Evolutionary conservation across 2,888 invertebrate species (phyloP).

Genomic region (Himalopsyche anomala): DNA sequence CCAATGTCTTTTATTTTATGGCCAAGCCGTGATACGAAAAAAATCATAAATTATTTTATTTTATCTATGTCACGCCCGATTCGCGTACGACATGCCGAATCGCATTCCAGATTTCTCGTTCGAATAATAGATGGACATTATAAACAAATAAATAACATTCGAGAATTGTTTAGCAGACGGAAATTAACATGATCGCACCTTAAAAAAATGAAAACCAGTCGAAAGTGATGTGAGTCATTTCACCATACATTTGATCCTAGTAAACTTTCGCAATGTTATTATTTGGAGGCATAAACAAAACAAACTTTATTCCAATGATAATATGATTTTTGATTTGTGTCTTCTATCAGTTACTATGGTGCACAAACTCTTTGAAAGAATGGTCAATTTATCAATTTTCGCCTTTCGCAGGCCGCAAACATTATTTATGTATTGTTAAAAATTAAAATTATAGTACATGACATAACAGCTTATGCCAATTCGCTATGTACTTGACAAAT

Average conservation of each 20-base stretch:
- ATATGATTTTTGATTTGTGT: no score
- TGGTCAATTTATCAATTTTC: no score
- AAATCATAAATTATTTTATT: background rate
- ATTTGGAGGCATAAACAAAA: constrained; percentile 2
- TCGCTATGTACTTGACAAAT: no score
- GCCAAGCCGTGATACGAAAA: background rate
- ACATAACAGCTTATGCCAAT: no score
- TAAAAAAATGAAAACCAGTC: background rate
- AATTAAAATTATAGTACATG: no score
- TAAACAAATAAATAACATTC: constrained; percentile 31
- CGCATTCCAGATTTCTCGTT: constrained; percentile 16
- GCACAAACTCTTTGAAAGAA: no score
- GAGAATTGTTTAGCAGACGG: background rate
- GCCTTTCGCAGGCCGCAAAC: no score
- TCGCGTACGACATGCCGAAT: constrained; percentile 4
- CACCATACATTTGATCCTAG: background rate
- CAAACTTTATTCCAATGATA: background rate
- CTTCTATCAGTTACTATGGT: no score
- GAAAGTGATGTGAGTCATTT: constrained; percentile 21
- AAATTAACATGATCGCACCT: constrained; percentile 19
- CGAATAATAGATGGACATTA: constrained; percentile 16
- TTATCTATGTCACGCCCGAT: background rate
- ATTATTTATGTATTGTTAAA: no score
- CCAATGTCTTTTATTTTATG: constrained; percentile 1
- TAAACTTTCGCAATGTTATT: background rate